Base-by-base conservation (phyloP, 2,888 invertebrate genomes). In the Dolichomitus sp. region DNA sequence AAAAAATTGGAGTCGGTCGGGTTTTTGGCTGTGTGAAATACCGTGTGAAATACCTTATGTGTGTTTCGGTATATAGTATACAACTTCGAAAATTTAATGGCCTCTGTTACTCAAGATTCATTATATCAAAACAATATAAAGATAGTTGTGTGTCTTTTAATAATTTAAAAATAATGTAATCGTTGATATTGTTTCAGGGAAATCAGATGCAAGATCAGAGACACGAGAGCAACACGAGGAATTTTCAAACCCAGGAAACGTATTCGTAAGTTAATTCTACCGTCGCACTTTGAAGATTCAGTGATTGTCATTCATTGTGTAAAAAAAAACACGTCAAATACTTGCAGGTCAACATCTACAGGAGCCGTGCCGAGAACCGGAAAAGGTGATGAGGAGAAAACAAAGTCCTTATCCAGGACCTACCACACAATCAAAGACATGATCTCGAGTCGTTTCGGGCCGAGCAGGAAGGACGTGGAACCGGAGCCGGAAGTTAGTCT, bases 361-460 rank as follows among this genome's bases (percentile, higher is more conserved):
- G 91, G 91, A 83, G 88, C 89, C 11, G 88, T 90, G 37, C 87
- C 91, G 54, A 89, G 89, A 74, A 81, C 88, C 19, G 80, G 88
- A 40, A 93, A 92, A 80, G 85, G 88, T 63, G 93, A 93, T 69
- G 93, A 93, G 40, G 93, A 93, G 23, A 91, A 90, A 63, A 93
- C 94, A 76, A 96, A 96, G 92, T 95, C 96, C n/a, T 95, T 97
- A 80, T 96, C 96, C 61, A 96, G 97, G 93, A 97, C 97, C 0
- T 97, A 97, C 90, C 96, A 97, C 92, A 97, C 97, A 4, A 95
- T 97, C 83, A 97, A 97, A 94, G 97, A 97, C 89, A 97, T 97
- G 95, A 97, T 97, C 90, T 97, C 97, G 27, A 97, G 96, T 92
- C 95, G 96, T 89, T 97, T 97, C 92, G 96, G 96, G 89, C 92